Evolutionary conservation across 2,888 invertebrate species (phyloP), one percentile per base, ranked within the genome.

Genomic region (Catocala nupta): DNA sequence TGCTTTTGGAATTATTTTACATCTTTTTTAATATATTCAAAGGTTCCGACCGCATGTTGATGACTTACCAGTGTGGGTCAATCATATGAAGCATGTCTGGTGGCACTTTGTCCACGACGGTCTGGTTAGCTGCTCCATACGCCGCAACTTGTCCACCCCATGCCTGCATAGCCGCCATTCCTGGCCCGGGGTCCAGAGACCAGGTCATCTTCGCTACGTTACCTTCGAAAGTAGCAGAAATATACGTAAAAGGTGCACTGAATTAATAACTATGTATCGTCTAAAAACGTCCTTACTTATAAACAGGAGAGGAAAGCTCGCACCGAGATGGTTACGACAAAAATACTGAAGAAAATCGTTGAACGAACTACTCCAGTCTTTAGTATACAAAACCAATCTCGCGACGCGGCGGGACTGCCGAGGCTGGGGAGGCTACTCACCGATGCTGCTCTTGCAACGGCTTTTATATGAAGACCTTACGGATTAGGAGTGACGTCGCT

Each of bases 41-140:
- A 51, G 25, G 25, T 25, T 25, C 25, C 4, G 25, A 4, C 25
- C 4, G 25, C 25, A 25, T 25, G 3, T 25, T 25, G 25, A 25
- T 3, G 50, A 67, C 83, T 75, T 95, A 97, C 98, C 98, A 98
- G 86, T 97, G 96, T 48, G 97, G 94, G 86, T 97, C 97, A 74
- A 97, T 93, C 94, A 97, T 92, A 85, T 96, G 96, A 73, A 97
- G 92, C 96, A 97, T 96, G 55, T 97, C 97, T 13, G 96, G 95
- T 54, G 95, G 93, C 75, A 97, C 97, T 90, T 96, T 97, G 92
- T 98, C 98, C 77, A 97, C 97, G 73, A 98, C 97, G 68, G 97
- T 97, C 83, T 96, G 95, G 91, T 97, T 98, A 68, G 95, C 82
- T 80, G 95, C 85, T 81, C 95, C 91, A 79, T 95, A 91, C 49